A percentile compares a stretch with the other conserved stretches of the same genome.
These are phyloP conservation scores for Sinocyclocheilus maitianheensis DNA, from an alignment of 2,113 vertebrate genomes.

Conservation along the genomic window DNA sequence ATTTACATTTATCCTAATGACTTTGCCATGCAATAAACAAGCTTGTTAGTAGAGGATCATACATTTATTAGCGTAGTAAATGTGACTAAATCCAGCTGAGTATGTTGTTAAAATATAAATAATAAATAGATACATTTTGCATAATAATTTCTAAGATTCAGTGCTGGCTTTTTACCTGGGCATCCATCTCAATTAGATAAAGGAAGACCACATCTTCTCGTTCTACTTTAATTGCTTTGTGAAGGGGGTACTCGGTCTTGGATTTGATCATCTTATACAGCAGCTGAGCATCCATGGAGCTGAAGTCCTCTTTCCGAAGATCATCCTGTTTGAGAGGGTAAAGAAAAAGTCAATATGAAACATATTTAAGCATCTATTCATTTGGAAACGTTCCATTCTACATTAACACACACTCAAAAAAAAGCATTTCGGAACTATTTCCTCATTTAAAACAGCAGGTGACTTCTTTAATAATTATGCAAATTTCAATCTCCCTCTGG, in stretches of 20 bases:
- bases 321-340: constrained; percentile 81
- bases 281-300: constrained; percentile 94
- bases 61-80: too few species aligned
- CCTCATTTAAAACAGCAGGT: constrained; percentile 4
- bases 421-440: background rate
- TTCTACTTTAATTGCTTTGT: constrained; percentile 97
- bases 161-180: constrained; percentile 79
- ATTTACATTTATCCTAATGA: background rate
- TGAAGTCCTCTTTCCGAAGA: constrained; percentile 95
- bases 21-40: background rate
- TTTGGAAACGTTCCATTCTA: background rate
- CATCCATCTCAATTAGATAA: constrained; percentile 97
- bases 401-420: background rate
- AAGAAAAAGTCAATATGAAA: background rate
- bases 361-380: background rate
- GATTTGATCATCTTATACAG: constrained; percentile 99
- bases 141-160: background rate
- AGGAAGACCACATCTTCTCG: constrained; percentile 97
- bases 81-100: too few species aligned
- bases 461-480: background rate
- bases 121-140: too few species aligned
- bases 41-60: too few species aligned
- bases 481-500: background rate
- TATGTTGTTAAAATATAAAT: too few species aligned
- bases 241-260: constrained; percentile 94